Percentiles rank a stretch among this genome's conserved stretches.
These are phyloP conservation scores for Neofelis nebulosa DNA, from an alignment of 2,113 vertebrate species.

Conservation along the genomic window DNA sequence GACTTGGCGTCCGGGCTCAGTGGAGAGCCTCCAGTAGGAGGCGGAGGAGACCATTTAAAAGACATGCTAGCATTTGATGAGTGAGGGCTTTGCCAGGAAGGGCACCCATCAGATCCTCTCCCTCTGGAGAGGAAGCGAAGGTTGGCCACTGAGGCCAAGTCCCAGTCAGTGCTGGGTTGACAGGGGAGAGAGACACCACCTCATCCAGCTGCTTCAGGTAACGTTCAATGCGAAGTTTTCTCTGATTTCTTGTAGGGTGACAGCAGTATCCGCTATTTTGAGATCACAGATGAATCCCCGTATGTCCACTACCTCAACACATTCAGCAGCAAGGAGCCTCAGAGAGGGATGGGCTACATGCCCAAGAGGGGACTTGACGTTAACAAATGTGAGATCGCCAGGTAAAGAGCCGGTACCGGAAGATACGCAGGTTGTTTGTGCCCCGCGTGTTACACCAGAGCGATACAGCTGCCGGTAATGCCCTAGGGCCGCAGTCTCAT, in stretches of 20 bases:
- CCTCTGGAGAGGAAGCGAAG: neutral
- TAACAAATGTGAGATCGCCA: conserved; percentile 98
- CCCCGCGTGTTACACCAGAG: rapidly evolving
- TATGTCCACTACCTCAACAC: conserved; percentile 98
- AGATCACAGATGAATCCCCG: conserved; percentile 96
- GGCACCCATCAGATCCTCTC: neutral
- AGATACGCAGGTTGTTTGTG: rapidly evolving
- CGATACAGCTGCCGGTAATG: rapidly evolving
- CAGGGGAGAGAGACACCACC: neutral
- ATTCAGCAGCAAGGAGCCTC: conserved; percentile 96
- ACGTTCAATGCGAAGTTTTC: neutral
- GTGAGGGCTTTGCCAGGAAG: neutral
- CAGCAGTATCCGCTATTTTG: conserved; percentile 99
- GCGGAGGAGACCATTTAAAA: neutral
- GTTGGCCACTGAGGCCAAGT: neutral
- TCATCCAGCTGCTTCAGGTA: neutral
- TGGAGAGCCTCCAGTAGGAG: neutral
- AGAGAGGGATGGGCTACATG: conserved; percentile 99
- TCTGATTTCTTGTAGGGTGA: conserved; percentile 88
- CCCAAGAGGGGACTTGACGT: conserved; percentile 97
- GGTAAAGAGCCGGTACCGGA: conserved; percentile 80
- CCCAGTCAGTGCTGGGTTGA: rapidly evolving
- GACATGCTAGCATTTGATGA: neutral
- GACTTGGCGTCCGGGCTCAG: neutral
- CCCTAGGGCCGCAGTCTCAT: neutral